Evolutionary conservation across 1,140 invertebrate genomes (phyloP).

Genomic region (Drosophila baimaii): DNA sequence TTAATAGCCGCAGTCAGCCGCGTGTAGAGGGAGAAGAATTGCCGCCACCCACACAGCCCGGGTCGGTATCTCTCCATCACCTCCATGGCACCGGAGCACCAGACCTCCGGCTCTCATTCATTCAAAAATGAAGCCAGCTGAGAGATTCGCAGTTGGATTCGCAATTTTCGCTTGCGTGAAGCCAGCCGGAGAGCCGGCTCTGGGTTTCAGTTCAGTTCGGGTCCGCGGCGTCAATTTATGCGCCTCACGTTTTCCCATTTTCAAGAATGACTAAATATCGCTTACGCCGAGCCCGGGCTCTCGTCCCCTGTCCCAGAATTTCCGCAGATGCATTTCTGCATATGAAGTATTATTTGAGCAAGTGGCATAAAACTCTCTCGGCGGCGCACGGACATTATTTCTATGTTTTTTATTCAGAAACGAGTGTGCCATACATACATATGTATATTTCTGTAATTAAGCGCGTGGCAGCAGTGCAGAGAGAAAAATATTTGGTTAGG

Average conservation of each 20-base stretch:
- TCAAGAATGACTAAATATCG: constrained; percentile 84
- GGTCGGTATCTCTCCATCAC: constrained; percentile 31
- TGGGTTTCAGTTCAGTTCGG: constrained; percentile 38
- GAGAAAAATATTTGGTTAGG: neutral
- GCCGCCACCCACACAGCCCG: constrained; percentile 70
- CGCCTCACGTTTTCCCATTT: constrained; percentile 83
- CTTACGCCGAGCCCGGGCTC: constrained; percentile 60
- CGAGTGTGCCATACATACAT: constrained; percentile 1
- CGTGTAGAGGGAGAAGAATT: constrained; percentile 53
- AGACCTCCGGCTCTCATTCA: constrained; percentile 55
- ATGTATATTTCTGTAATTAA: constrained; percentile 29
- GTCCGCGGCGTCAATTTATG: constrained; percentile 73
- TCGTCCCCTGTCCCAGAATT: constrained; percentile 7
- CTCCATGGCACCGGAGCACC: constrained; percentile 3
- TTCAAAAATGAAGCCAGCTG: constrained; percentile 32
- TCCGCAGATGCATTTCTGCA: constrained; percentile 38
- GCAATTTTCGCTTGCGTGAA: constrained; percentile 66
- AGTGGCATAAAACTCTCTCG: constrained; percentile 31
- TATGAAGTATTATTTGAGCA: constrained; percentile 52
- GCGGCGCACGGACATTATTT: no score
- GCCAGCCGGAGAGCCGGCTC: no score
- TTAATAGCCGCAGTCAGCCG: constrained; percentile 68
- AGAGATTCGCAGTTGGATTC: constrained; percentile 68
- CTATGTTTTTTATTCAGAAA: constrained; percentile 17
- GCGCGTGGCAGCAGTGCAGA: constrained; percentile 25